Evolutionary conservation across 1,140 invertebrate species (phyloP).

Genomic region (Littorina saxatilis): DNA sequence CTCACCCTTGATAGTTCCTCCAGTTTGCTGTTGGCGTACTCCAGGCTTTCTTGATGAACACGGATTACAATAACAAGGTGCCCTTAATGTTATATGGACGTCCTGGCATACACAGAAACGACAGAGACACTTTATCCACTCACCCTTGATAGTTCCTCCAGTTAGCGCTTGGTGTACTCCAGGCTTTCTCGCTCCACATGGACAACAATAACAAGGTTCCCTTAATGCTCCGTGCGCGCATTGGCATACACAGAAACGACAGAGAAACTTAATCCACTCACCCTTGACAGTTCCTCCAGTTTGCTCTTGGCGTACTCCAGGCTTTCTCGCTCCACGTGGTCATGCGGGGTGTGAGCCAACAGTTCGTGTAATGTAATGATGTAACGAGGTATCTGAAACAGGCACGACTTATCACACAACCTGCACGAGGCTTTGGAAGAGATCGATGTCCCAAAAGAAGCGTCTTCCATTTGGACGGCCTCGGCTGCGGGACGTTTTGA

Average conservation of each 20-base stretch:
- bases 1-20: slow-evolving; percentile 88
- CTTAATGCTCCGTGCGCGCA: no score
- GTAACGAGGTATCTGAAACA: slow-evolving; percentile 89
- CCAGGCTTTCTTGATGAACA: slow-evolving; percentile 91
- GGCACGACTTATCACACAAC: not conserved
- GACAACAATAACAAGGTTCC: no score
- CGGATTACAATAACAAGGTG: no score
- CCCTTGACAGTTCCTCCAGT: slow-evolving; percentile 90
- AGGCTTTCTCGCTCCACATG: slow-evolving; percentile 94
- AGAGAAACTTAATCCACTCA: no score
- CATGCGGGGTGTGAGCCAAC: slow-evolving; percentile 93
- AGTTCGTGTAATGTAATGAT: slow-evolving; percentile 95
- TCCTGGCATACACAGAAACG: no score
- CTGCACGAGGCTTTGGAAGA: no score
- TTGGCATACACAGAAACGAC: no score
- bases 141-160: slow-evolving; percentile 90
- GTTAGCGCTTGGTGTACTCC: slow-evolving; percentile 90
- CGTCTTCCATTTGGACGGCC: no score
- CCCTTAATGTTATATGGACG: no score
- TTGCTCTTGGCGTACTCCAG: slow-evolving; percentile 92
- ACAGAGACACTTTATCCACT: no score
- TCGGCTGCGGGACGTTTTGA: no score
- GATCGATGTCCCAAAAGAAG: no score
- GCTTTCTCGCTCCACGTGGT: slow-evolving; percentile 94
- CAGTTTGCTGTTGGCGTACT: slow-evolving; percentile 91